phyloP scores from a whole-genome alignment of 2,888 invertebrate species.

The Heliconius aoede region DNA sequence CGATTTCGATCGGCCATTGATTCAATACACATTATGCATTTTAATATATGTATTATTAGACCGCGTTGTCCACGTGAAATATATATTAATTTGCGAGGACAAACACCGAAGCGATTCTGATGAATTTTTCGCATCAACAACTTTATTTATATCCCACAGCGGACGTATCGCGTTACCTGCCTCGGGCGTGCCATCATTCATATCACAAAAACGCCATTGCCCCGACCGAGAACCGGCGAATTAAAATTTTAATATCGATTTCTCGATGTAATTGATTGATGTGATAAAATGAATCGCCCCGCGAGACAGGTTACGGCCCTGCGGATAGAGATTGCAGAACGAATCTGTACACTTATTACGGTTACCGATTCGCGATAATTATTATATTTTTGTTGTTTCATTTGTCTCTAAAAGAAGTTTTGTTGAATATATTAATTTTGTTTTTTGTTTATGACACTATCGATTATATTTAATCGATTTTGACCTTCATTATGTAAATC shows the following conservation, averaged over 20 bases:
- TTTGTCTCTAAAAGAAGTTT: constrained; percentile 29
- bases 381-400: constrained; percentile 52
- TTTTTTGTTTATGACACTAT: not conserved
- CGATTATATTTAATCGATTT: constrained; percentile 9
- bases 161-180: constrained; percentile 71
- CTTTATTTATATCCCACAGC: constrained; percentile 72
- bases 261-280: constrained; percentile 74
- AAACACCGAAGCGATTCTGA: constrained; percentile 65
- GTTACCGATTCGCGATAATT: constrained; percentile 58
- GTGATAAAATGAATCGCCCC: constrained; percentile 70
- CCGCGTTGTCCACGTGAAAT: constrained; percentile 30
- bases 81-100: constrained; percentile 43
- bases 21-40: constrained; percentile 28
- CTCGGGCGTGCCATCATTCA: constrained; percentile 69
- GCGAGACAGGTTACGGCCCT: constrained; percentile 55
- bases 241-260: constrained; percentile 72
- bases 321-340: constrained; percentile 59
- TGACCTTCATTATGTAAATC: constrained; percentile 13
- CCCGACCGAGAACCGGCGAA: constrained; percentile 59
- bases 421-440: not conserved
- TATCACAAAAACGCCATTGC: constrained; percentile 71
- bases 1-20: constrained; percentile 27
- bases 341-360: constrained; percentile 65
- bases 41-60: constrained; percentile 34
- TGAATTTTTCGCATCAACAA: constrained; percentile 74